These are phyloP conservation scores for Thysanoteuthis rhombus DNA, from an alignment of 2,888 invertebrate genomes.

Conservation along the genomic window DNA sequence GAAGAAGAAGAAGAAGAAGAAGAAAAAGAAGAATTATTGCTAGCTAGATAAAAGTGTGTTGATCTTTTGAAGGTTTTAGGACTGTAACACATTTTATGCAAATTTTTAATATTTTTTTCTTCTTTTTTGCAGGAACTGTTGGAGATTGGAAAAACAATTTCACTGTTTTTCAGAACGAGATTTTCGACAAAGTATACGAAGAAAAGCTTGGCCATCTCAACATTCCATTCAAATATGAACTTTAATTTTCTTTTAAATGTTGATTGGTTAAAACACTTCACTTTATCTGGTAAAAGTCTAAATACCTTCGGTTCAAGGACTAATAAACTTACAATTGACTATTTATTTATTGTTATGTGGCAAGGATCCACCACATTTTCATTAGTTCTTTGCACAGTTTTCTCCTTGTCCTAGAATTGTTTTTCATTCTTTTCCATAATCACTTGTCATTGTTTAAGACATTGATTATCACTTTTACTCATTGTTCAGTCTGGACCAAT, in stretches of 20 bases:
- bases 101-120: neutral
- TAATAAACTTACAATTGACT: too few relatives aligned
- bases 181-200: constrained; percentile 74
- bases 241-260: constrained; percentile 29
- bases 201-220: constrained; percentile 49
- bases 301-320: neutral
- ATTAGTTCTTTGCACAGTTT: neutral
- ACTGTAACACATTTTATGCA: neutral
- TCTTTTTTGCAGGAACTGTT: constrained; percentile 73
- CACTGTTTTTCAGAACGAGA: constrained; percentile 77
- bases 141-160: constrained; percentile 86
- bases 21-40: neutral
- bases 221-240: constrained; percentile 49
- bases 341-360: neutral
- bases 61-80: too few relatives aligned
- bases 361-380: neutral
- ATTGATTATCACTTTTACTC: too few relatives aligned
- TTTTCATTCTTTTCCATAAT: neutral
- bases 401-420: neutral
- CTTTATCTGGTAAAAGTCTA: neutral
- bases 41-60: neutral
- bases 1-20: too few relatives aligned
- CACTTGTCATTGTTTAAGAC: neutral
- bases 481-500: too few relatives aligned
- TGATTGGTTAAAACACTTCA: neutral